Base-by-base conservation (phyloP, 2,888 invertebrate species). In the Drosophila borealis region DNA sequence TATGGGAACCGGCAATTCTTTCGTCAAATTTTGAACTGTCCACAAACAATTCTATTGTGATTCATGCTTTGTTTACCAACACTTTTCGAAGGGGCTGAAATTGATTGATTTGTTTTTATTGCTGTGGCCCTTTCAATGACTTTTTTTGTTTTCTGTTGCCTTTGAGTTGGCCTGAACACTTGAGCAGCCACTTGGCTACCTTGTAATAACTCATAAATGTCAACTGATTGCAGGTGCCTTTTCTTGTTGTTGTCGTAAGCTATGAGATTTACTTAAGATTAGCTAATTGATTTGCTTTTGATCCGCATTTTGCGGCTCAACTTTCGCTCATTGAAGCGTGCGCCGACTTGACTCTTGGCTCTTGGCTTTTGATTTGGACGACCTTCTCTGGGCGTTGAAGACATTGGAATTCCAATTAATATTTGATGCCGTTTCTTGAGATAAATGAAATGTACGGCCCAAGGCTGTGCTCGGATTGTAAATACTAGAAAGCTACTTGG, bases 221-320 rank as follows among this genome's bases (percentile, higher is more conserved):
- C 78, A 65, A 61, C 55, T 36, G 61, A 5, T 14, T 48, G 14
- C 25, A 14, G 11, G 6, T 33, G 9, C 10, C 13, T 19, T 59
- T 46, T 34, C 14, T 13, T 33, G 37, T 13, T 39, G 45, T 34
- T 19, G 21, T 39, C 57, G 34, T 34, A 33, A 39, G 34, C 44
- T 56, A 48, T 59, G 51, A 45, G 44, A 37, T 49, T 53, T 55
- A 64, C 53, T 42, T 54, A 48, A 67, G 70, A 77, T 66, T 57
- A 70, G 68, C 84, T 83, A 86, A 81, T 81, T 81, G 84, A 81
- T 74, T 74, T 70, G 66, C 57, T 57, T 65, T 74, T 65, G 42
- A 67, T 53, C 41, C 50, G 19, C 34, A 36, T 51, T 50, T 48
- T 29, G 13, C 36, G 46, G 64, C 50, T 25, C 45, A 48, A 44